Evolutionary conservation across 2,888 invertebrate species (phyloP).

Genomic region (Netelia inedita): DNA sequence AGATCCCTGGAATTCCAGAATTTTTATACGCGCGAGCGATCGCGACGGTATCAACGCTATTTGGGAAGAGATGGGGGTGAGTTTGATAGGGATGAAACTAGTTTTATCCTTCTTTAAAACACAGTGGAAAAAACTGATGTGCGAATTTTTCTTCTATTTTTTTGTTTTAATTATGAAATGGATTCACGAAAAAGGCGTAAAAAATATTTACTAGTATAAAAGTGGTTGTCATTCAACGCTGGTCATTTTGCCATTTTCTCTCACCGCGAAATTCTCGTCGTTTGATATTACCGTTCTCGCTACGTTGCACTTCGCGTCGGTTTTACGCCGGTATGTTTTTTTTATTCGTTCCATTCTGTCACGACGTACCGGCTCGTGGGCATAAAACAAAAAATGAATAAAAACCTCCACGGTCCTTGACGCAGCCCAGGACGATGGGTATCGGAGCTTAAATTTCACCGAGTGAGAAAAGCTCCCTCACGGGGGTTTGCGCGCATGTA

Average conservation of each 20-base stretch:
- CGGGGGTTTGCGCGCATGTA: conserved; percentile 45
- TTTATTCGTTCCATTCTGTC: conserved; percentile 18
- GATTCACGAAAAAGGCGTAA: no score
- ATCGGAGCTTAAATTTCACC: conserved; percentile 36
- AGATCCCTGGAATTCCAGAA: not conserved
- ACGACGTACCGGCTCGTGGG: not conserved
- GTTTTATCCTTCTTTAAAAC: no score
- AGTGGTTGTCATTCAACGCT: no score
- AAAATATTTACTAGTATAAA: no score
- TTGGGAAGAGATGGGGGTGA: not conserved
- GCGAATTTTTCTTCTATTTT: no score
- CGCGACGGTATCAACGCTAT: not conserved
- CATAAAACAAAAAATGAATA: not conserved
- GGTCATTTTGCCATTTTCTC: no score
- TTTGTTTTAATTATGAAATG: no score
- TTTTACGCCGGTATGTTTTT: not conserved
- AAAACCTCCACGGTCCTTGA: not conserved
- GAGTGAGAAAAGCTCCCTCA: conserved; percentile 52
- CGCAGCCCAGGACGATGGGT: conserved; percentile 7
- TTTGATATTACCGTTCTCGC: not conserved
- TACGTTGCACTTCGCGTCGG: not conserved
- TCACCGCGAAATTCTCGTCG: no score
- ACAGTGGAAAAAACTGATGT: no score
- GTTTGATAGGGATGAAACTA: no score
- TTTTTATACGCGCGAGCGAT: not conserved